These are phyloP conservation scores for Esox masquinongy DNA, from an alignment of 2,797 vertebrate species.

Conservation along the genomic window DNA sequence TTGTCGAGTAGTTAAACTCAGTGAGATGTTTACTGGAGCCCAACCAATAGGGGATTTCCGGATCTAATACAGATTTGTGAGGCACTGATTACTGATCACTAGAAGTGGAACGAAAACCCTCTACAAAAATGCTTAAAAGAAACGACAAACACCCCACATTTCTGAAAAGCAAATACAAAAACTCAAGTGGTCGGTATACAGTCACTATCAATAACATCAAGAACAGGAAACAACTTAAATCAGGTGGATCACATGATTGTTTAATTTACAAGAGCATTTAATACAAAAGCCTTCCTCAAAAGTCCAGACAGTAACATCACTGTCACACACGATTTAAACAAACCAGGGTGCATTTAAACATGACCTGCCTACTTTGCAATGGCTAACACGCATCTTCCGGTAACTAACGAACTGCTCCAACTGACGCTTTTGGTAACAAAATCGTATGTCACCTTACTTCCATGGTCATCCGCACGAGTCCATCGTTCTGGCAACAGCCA, in stretches of 20 bases:
- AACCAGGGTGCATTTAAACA: not conserved
- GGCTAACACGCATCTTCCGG: not conserved
- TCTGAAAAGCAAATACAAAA: too few species aligned
- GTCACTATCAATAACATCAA: not conserved
- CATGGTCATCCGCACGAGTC: not conserved
- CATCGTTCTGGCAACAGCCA: constrained; percentile 28
- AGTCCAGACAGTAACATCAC: not conserved
- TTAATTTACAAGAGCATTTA: not conserved
- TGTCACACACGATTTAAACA: not conserved
- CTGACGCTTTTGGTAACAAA: not conserved
- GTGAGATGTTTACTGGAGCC: too few species aligned
- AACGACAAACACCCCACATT: too few species aligned
- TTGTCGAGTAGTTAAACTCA: too few species aligned
- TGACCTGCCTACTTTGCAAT: not conserved
- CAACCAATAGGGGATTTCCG: too few species aligned
- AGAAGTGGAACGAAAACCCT: too few species aligned
- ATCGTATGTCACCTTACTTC: not conserved
- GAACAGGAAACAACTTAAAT: not conserved
- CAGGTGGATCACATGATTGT: not conserved
- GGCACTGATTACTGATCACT: too few species aligned
- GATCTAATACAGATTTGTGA: too few species aligned
- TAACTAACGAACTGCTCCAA: not conserved
- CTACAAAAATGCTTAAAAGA: too few species aligned
- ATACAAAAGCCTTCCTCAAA: not conserved
- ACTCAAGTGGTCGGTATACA: too few species aligned